Evolutionary conservation across 2,797 vertebrate genomes (phyloP).

Genomic region (Catostomus latipinnis): DNA sequence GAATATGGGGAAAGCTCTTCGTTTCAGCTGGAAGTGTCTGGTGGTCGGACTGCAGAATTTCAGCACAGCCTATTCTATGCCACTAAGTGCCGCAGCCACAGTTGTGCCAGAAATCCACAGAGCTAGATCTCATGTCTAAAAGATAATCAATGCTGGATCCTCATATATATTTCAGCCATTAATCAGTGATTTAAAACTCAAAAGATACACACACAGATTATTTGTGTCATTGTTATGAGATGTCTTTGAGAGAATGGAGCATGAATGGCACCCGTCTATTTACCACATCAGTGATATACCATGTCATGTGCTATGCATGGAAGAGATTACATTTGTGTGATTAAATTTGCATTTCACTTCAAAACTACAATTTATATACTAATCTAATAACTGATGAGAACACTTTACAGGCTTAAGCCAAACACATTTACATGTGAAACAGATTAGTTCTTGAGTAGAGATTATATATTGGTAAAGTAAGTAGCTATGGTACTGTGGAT

Average conservation of each 20-base stretch:
- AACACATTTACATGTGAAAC: not conserved
- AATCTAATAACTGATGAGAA: not conserved
- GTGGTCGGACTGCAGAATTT: constrained; percentile 85
- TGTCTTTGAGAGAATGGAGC: too few relatives aligned
- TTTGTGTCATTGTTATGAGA: too few relatives aligned
- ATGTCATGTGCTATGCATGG: too few relatives aligned
- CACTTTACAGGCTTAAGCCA: not conserved
- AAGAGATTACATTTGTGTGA: not conserved
- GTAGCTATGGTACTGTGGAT: not conserved
- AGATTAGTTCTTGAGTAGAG: not conserved
- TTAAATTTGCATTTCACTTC: not conserved
- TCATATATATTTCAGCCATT: not conserved
- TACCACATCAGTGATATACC: too few relatives aligned
- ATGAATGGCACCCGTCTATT: too few relatives aligned
- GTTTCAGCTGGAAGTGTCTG: constrained; percentile 85
- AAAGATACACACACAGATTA: too few relatives aligned
- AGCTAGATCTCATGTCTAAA: not conserved
- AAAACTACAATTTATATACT: not conserved
- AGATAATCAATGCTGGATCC: not conserved
- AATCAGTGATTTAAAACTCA: not conserved
- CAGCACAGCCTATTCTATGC: constrained; percentile 75
- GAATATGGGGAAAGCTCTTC: constrained; percentile 86
- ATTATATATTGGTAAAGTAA: not conserved
- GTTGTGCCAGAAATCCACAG: constrained; percentile 68
- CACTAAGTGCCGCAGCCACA: constrained; percentile 71